Evolutionary conservation across 1,140 invertebrate genomes (phyloP), one percentile per base, ranked within the genome.

Genomic region (Dufourea novaeangliae): DNA sequence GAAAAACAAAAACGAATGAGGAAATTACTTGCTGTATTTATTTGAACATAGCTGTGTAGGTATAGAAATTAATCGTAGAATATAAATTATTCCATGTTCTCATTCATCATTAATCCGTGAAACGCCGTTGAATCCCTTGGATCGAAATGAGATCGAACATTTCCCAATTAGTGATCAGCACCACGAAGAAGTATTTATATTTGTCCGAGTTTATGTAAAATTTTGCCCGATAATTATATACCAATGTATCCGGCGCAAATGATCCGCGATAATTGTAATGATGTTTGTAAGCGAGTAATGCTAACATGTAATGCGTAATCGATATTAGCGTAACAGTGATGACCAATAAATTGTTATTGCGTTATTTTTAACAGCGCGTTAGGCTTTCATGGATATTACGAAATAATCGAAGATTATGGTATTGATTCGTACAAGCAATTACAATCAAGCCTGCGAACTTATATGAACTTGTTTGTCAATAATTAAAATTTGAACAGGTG

Each of bases 321-420:
- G 29, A 76, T 17, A 54, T 68, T 75, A 82, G 44, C 17, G 69
- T 75, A 32, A 68, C 50, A 52, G 63, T 50, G 39, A 75, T 76
- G 50, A 41, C 34, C 20, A 81, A 82, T 82, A 82, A 82, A 82
- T 76, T 81, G 59, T 81, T 77, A 56, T 64, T 69, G 57, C 63
- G 37, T 80, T 81, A 76, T 39, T 34, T 68, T 64, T 44, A 76
- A 59, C 37, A 2, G 52, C 12, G 8, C 27, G n/a, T 27, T 22
- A n/a, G 41, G n/a, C 32, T 50, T 46, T 67, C 22, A 39, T 14
- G 12, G 27, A 64, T n/a, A 20, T 0, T 20, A 14, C 3, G 25
- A n/a, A 34, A 20, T 7, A 1, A 29, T 27, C 3, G 20, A 6
- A 3, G 14, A 34, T 34, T 11, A 34, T 34, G 56, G 10, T 34